Evolutionary conservation across 1,140 invertebrate species (phyloP), one percentile per base, ranked within the genome.

Genomic region (Anoplophora glabripennis): DNA sequence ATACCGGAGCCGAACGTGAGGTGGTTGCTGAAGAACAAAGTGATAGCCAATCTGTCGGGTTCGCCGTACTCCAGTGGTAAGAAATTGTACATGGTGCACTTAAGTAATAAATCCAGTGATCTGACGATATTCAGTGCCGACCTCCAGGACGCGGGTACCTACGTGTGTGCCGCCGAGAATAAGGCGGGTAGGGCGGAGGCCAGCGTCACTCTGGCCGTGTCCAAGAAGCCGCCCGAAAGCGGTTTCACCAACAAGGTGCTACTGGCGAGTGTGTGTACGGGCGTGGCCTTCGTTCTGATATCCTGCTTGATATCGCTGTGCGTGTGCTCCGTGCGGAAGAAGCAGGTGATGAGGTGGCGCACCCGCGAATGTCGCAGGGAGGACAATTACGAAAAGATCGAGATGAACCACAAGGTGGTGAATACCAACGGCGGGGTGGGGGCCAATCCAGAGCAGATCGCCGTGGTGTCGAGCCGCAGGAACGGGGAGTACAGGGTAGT

Each of bases 91-190:
- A 69, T 81, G 34, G 72, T 81, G 4, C 76, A 78, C 33, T 75
- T 81, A 67, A 67, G 75, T 49, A 71, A 78, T 12, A 78, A 76
- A 46, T 76, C 80, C 12, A 89, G 84, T 66, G 87, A 86, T 72
- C 75, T 92, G 65, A 89, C 85, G 3, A 86, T 92, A 55, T 80
- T 84, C 49, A 82, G 83, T 12, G 83, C 84, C 1, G 86, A 88
- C 54, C 70, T 83, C 35, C 82, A 84, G 72, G 89, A 92, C 73
- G 81, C 86, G 15, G 88, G 88, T 21, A 77, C 83, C 11, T 91
- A 90, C 72, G 83, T 81, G 7, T 92, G 89, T 69, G 80, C 81
- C 15, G 89, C 88, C 0, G 87, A 89, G 71, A 92, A 90, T 71
- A 83, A 85, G 74, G 89, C 89, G 7, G 89, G 89, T 0, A 82